These are phyloP conservation scores for Rattus rattus DNA, from an alignment of 2,113 vertebrate genomes.

Conservation along the genomic window DNA sequence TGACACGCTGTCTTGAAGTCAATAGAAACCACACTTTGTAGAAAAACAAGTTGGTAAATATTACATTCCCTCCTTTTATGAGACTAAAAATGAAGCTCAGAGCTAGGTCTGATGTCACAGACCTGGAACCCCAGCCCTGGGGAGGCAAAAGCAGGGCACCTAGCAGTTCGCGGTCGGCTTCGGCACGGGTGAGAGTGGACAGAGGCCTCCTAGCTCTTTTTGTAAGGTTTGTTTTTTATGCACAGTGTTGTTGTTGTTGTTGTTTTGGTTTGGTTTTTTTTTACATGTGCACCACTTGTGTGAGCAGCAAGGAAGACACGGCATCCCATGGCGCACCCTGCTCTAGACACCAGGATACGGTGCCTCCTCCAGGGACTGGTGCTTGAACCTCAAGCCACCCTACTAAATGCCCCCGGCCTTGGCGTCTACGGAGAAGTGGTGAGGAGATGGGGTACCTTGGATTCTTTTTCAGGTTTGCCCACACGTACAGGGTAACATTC, in stretches of 20 bases:
- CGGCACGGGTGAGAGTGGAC: background rate
- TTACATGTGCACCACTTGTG: background rate
- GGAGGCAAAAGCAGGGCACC: background rate
- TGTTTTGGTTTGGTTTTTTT: background rate
- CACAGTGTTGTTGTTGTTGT: background rate
- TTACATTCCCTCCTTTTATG: constrained; percentile 1
- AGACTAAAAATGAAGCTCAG: background rate
- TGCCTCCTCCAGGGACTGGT: background rate
- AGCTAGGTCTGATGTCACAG: too few species aligned
- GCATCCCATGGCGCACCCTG: background rate
- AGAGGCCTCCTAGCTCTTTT: background rate
- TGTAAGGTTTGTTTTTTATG: background rate
- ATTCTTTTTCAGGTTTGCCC: constrained; percentile 96
- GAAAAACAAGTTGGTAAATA: constrained; percentile 8
- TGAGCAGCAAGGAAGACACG: background rate
- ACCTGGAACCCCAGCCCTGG: background rate
- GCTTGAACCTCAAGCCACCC: background rate
- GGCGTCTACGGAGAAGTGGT: background rate
- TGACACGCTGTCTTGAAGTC: background rate
- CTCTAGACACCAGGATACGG: too few species aligned
- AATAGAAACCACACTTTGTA: background rate
- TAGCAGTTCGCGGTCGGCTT: background rate
- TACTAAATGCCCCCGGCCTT: background rate
- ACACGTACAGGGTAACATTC: constrained; percentile 91
- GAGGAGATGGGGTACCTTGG: constrained; percentile 85